Evolutionary conservation across 2,888 invertebrate genomes (phyloP), one percentile per base, ranked within the genome.

Genomic region (Eucriotettix oculatus): DNA sequence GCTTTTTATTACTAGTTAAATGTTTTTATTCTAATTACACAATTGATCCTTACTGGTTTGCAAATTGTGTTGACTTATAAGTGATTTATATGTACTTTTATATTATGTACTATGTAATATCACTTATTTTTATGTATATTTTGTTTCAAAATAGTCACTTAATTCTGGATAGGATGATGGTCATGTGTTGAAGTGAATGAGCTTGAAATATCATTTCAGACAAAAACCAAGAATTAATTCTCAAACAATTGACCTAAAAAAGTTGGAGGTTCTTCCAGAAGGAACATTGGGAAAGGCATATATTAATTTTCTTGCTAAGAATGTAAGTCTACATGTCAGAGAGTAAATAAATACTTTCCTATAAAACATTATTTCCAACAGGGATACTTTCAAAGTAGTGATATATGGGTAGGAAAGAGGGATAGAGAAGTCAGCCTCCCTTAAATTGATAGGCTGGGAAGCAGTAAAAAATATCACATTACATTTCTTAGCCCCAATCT

Each of bases 201-300:
- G 17, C 1, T 52, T 29, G 7, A 42, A 10, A 60, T 60, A 63
- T 58, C 52, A 57, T 69, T 74, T 86, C 60, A 74, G 76, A 58
- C 84, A 89, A 59, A 83, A 83, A 72, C 98, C 99, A 1, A 79
- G 94, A 64, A 92, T 99, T 57, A 93, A 89, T 73, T 85, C 92
- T 9, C 75, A 74, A 52, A 90, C 90, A 2, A 77, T 99, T 41
- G 83, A 91, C 70, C 78, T 94, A 54, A 76, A 84, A 16, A 78
- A 78, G 65, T 76, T 99, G 41, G 77, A 81, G 56, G 71, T 75
- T 52, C 76, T 95, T 67, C 90, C 94, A 0, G 79, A 83, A 62
- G 86, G 84, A 58, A 92, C 91, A 1, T 75, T 99, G 54, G 99
- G 98, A 40, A 84, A 85, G 69, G 80, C 83, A 9, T 99, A 99